Percentiles rank a stretch among this genome's conserved stretches.
These are phyloP conservation scores for Myzus persicae DNA, from an alignment of 1,140 invertebrate species.

Conservation along the genomic window DNA sequence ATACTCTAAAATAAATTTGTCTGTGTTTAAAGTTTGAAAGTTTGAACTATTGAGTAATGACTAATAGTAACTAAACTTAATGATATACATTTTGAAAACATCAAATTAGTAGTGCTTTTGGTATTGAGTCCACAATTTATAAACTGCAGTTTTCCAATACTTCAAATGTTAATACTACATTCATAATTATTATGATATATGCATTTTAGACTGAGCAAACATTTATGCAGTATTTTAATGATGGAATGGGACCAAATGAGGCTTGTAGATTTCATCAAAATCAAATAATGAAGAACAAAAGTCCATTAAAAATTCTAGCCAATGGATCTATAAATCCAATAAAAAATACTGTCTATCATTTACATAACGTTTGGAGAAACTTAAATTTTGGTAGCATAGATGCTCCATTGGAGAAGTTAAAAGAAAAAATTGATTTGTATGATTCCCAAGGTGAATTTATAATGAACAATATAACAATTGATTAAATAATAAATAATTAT, in stretches of 20 bases:
- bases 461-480: too few species aligned
- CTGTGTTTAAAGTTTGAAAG: too few species aligned
- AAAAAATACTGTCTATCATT: conserved; percentile 11
- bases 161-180: too few species aligned
- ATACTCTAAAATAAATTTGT: too few species aligned
- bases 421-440: conserved; percentile 33
- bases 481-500: too few species aligned
- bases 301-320: conserved; percentile 7
- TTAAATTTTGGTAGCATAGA: conserved; percentile 29
- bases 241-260: conserved; percentile 29
- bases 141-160: too few species aligned
- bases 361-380: conserved; percentile 30
- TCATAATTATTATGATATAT: too few species aligned
- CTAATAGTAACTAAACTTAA: too few species aligned
- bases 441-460: neutral
- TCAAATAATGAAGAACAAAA: conserved; percentile 23
- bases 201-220: conserved; percentile 23
- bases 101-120: too few species aligned
- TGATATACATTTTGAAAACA: too few species aligned
- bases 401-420: neutral
- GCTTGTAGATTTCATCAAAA: conserved; percentile 27
- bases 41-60: too few species aligned
- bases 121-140: too few species aligned
- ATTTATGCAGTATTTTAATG: conserved; percentile 37
- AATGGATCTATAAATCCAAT: conserved; percentile 38